These are phyloP conservation scores for Drosophila nannoptera DNA, from an alignment of 1,140 invertebrate genomes.

Conservation along the genomic window DNA sequence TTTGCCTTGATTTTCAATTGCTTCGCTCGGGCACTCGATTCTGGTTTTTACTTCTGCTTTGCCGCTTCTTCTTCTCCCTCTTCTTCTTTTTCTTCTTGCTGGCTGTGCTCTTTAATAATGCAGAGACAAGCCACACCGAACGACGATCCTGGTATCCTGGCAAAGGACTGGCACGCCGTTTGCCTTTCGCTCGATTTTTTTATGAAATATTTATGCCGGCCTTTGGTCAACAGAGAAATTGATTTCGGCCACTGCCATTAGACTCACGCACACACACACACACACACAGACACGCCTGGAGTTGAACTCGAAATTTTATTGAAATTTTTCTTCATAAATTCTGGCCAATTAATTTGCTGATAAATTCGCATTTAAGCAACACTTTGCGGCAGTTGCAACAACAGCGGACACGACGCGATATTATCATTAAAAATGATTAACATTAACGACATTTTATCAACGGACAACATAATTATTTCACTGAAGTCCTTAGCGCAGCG, in stretches of 20 bases:
- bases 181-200: conserved; percentile 54
- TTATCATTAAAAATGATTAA: conserved; percentile 34
- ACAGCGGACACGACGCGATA: conserved; percentile 8
- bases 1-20: conserved; percentile 73
- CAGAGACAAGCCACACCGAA: not conserved
- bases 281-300: conserved; percentile 27
- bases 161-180: conserved; percentile 47
- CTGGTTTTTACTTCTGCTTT: too few relatives aligned
- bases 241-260: conserved; percentile 53
- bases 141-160: conserved; percentile 9
- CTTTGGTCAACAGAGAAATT: conserved; percentile 74
- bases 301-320: conserved; percentile 39
- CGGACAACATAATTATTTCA: conserved; percentile 14
- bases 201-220: conserved; percentile 65
- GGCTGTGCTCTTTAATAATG: conserved; percentile 1
- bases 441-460: conserved; percentile 9
- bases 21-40: conserved; percentile 10
- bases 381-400: too few relatives aligned
- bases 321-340: too few relatives aligned
- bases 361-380: conserved; percentile 44
- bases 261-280: conserved; percentile 6
- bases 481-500: conserved; percentile 4
- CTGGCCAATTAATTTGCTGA: conserved; percentile 46
- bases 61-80: not conserved
- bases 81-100: conserved; percentile 22